phyloP scores from a whole-genome alignment of 2,113 vertebrate species.

The Gasterosteus nipponicus region DNA sequence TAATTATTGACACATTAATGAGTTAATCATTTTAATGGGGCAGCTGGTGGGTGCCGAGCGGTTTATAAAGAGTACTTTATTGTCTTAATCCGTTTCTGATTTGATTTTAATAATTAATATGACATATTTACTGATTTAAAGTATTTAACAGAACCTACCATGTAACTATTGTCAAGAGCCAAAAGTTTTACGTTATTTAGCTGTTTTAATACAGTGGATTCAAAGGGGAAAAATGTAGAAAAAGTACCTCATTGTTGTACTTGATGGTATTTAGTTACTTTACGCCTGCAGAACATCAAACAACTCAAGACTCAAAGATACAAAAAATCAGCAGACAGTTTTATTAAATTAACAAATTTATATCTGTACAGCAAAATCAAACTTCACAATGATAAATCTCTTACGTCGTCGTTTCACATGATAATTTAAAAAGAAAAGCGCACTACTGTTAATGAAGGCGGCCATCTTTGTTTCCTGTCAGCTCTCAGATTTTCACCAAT shows the following conservation, averaged over 20 bases:
- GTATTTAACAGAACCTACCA: not conserved
- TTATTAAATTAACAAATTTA: constrained; percentile 95
- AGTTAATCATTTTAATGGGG: not conserved
- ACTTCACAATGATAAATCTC: constrained; percentile 87
- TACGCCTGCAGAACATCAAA: not conserved
- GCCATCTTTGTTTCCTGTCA: constrained; percentile 11
- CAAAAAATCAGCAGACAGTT: constrained; percentile 92
- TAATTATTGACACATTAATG: not conserved
- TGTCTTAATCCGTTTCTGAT: too few relatives aligned
- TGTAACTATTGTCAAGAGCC: not conserved
- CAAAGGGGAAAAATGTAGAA: too few relatives aligned
- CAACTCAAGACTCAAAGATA: constrained; percentile 49
- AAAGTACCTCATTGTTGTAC: not conserved
- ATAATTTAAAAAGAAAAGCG: constrained; percentile 77
- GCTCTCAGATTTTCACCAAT: not conserved
- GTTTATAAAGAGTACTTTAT: too few relatives aligned
- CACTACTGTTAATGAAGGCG: constrained; percentile 21
- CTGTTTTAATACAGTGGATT: too few relatives aligned
- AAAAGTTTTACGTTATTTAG: too few relatives aligned
- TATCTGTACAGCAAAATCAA: constrained; percentile 93
- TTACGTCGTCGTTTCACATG: constrained; percentile 88
- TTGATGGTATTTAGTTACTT: not conserved
- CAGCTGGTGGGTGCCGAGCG: too few relatives aligned
- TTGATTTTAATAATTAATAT: not conserved
- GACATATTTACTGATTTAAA: not conserved